Evolutionary conservation across 2,888 invertebrate species (phyloP), one percentile per base, ranked within the genome.

Genomic region (Pycnomerus fuliginosus): DNA sequence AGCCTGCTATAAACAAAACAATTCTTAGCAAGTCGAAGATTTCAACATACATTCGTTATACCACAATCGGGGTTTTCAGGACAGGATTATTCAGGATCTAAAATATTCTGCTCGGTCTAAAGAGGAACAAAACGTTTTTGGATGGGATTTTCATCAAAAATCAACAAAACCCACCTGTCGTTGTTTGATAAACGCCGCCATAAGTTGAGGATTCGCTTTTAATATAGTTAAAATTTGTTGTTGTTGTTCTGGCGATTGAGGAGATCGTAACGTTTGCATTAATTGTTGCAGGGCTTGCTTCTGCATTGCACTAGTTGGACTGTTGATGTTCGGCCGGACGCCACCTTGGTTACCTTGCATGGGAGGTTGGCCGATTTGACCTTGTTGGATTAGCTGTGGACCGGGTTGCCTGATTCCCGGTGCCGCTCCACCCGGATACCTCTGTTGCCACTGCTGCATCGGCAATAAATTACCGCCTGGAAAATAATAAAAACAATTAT

Each of bases 121-220:
- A 20, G 2, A 32, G 25, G 25, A 35, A 22, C 13, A 25, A 24
- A 4, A n/a, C 11, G 14, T 28, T 20, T 20, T 20, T 20, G 28
- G 28, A 36, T n/a, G n/a, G n/a, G n/a, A 8, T 20, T 20, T 16
- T 34, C 30, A 38, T 16, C 20, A 28, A 36, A 31, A 15, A 11
- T 25, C 15, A 25, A 24, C 16, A 7, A 23, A 24, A 44, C 67
- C 52, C 56, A 80, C 83, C 75, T 87, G 85, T 68, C 90, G 78
- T 71, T 91, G 90, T 65, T 93, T 92, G 55, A 96, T 89, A 68
- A 93, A 93, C 38, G 94, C 92, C 40, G 94, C 92, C 92, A 96
- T 95, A 30, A 97, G 79, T 61, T 90, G 91, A 24, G 96, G 96
- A 75, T 95, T 93, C 53, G 89, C 87, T 73, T 94, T 94, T 52